Base-by-base conservation (phyloP, 1,140 invertebrate species). In the Euwallacea fornicatus region DNA sequence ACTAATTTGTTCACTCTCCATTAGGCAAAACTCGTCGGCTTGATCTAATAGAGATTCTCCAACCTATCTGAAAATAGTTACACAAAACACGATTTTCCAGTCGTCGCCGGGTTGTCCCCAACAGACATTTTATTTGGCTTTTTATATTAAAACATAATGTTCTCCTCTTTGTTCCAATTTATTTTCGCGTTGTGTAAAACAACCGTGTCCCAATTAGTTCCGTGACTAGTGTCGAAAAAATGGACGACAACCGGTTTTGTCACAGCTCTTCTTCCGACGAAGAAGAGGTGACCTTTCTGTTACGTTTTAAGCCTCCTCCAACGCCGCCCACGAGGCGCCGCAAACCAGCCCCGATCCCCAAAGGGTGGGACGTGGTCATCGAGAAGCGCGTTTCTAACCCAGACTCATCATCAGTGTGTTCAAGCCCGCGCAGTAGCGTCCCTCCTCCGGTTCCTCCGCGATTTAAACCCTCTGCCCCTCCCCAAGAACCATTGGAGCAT, bases 351-450 rank as follows among this genome's bases (percentile, higher is more conserved):
- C 56, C 62, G 4, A 44, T 67, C 13, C 70, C 72, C 2, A 75
- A 75, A 67, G 74, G 74, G 33, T 77, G 76, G 76, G 76, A 77
- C 68, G 74, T 77, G 11, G 68, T 75, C 41, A 73, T 77, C 7
- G 74, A 77, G 42, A 60, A 11, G 60, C 54, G 9, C 58, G 55
- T 55, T 16, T 46, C 59, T 3, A 66, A 47, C 47, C 68, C 61
- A 60, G 42, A 42, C 13, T 63, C 46, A 10, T 41, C 60, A n/a
- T 55, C 46, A 2, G 46, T 61, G 7, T 33, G 55, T 43, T 21
- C 47, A 8, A 44, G 33, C 15, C 9, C 41, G 55, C 33, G 55
- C 7, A 10, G 56, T 15, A 56, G 60, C n/a, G 42, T 21, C 0
- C 21, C 68, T 21, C 63, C 68, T 6, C 63, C 72, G 21, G 33